Evolutionary conservation across 2,797 vertebrate genomes (phyloP), one percentile per base, ranked within the genome.

Genomic region (Simalia tracyae): DNA sequence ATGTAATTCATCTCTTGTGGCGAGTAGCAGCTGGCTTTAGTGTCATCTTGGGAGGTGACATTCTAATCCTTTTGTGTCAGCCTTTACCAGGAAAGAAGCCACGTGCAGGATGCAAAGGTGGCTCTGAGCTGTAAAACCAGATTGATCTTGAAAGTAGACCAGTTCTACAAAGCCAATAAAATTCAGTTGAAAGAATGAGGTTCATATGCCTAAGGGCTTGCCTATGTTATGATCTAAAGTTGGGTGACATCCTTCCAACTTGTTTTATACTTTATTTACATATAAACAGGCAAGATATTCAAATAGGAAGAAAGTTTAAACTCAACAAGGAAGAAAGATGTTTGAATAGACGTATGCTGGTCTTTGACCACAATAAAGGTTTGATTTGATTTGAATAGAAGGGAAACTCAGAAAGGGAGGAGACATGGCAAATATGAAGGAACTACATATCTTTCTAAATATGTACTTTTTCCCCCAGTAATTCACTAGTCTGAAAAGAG

Each of bases 81-180:
- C 63, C 64, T 14, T 91, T 85, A 46, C 86, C 87, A 81, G 91
- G 84, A 28, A 94, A 85, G 24, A 88, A 0, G 0, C 31, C 26
- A 56, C 4, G 12, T 76, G 59, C 26, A 86, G 50, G 46, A 89
- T 91, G 26, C 46, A 42, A 50, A 59, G 86, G 50, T 68, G 19
- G 84, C 31, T 64, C 46, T 42, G 90, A 90, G 42, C 61, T 66
- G 14, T 60, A 84, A 86, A 90, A 88, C 68, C 94, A 76, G 85
- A 90, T 88, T 91, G 59, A 64, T 92, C 87, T 90, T 94, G 94
- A 91, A 81, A 72, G 88, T 84, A 93, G 61, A 42, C 66, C 90
- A 89, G 60, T 76, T 59, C 86, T 57, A 28, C 68, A 89, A 54
- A 86, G 24, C 89, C 66, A 87, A 90, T 87, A 87, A 93, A 89